Evolutionary conservation across 2,888 invertebrate genomes (phyloP), one percentile per base, ranked within the genome.

Genomic region (Philaethria dido): DNA sequence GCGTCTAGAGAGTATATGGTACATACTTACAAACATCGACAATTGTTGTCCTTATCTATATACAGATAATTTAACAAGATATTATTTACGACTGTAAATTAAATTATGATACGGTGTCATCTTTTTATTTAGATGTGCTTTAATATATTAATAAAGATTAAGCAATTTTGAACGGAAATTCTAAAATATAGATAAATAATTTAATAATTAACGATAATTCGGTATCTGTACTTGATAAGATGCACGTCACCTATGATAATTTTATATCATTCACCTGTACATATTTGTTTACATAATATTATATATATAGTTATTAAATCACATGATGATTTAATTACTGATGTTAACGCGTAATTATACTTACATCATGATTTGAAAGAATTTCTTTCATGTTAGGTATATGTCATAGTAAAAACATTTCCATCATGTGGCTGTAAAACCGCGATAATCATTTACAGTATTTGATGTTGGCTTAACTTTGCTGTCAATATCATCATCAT

Each of bases 401-500:
- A 18, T 22, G 1, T 22, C 20, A 22, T 22, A n/a, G 25, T 8
- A 25, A 48, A 47, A 48, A 25, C 6, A n/a, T 14, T 25, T 50
- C 25, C 29, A 52, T 16, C 16, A 57, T 57, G n/a, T 16, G 57
- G 25, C 22, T 25, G n/a, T 57, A 57, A 63, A 44, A 44, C 44
- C 29, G 29, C 18, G 20, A 33, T 44, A 50, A 52, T 50, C 9
- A 36, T 64, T n/a, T 55, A 39, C 25, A 29, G 13, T 61, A 22
- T 52, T 52, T 22, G 29, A 14, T 22, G 39, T 62, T 48, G 48
- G 36, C 54, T 65, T 60, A 44, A 65, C 25, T 64, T 36, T 25
- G 55, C 60, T 68, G 62, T 63, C 65, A 55, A 65, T 66, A 64
- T 44, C 59, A 54, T 66, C 47, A 47, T 66, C 55, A 20, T 66